Percentiles rank a stretch among this genome's conserved stretches.
These are phyloP conservation scores for Drosophila yooni DNA, from an alignment of 2,888 invertebrate genomes.

Conservation along the genomic window DNA sequence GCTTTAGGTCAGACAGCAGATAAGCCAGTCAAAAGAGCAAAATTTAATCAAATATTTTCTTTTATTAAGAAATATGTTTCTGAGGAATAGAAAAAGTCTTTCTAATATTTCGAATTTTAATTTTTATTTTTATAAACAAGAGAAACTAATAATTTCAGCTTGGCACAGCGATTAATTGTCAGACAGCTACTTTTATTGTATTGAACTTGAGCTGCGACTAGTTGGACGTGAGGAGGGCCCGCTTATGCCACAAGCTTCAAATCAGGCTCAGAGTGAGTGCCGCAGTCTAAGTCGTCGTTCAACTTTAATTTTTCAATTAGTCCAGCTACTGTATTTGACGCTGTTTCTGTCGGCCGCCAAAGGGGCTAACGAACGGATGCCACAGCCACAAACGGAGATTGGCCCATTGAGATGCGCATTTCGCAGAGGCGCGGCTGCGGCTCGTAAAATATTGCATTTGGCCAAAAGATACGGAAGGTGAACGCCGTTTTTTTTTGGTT, in stretches of 20 bases:
- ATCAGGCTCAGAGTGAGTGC: slow-evolving; percentile 2
- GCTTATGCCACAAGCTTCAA: slow-evolving; percentile 1
- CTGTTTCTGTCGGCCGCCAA: slow-evolving; percentile 47
- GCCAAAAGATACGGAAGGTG: slow-evolving; percentile 45
- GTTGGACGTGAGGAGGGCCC: background rate
- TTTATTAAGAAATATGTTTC: too few relatives aligned
- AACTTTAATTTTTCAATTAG: slow-evolving; percentile 80
- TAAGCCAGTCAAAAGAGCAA: background rate
- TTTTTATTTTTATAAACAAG: background rate
- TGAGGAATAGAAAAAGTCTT: background rate
- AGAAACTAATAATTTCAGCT: background rate
- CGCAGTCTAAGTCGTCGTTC: slow-evolving; percentile 9
- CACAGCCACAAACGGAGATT: slow-evolving; percentile 21
- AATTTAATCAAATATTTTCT: too few relatives aligned
- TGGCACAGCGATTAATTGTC: background rate
- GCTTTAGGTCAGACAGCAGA: too few relatives aligned
- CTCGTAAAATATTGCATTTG: slow-evolving; percentile 78
- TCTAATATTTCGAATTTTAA: background rate
- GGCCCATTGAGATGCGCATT: slow-evolving; percentile 27
- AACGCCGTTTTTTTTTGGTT: slow-evolving; percentile 47
- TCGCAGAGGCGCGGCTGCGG: slow-evolving; percentile 39
- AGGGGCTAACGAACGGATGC: slow-evolving; percentile 51
- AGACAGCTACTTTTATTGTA: background rate
- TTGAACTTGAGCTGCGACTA: background rate
- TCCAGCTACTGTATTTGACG: slow-evolving; percentile 80